Percentiles rank a stretch among this genome's conserved stretches.
phyloP scores from a whole-genome alignment of 2,888 invertebrate species.

The Caenorhabditis macrosperma region DNA sequence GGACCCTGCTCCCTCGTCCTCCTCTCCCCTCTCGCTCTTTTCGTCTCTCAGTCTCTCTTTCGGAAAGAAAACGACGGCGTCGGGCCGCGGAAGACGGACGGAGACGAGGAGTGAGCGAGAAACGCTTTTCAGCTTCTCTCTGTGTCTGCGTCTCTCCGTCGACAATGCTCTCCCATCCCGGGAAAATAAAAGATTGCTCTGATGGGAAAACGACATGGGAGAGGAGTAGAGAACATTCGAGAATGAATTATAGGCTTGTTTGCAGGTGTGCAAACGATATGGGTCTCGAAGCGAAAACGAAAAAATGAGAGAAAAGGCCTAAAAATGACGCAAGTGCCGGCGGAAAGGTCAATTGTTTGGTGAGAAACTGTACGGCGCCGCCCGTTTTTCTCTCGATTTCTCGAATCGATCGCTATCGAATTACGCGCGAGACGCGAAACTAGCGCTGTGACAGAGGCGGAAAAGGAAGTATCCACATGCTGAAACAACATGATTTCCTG shows the following conservation, averaged over 20 bases:
- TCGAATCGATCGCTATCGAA: constrained; percentile 35
- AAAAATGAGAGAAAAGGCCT: constrained; percentile 6
- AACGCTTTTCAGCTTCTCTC: constrained; percentile 16
- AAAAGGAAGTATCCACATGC: constrained; percentile 11
- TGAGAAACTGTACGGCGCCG: constrained; percentile 31
- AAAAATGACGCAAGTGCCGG: constrained; percentile 18
- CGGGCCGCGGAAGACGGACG: constrained; percentile 10
- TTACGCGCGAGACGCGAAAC: constrained; percentile 9
- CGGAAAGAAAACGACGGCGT: constrained; percentile 9
- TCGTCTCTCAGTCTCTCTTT: background rate
- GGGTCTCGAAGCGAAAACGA: constrained; percentile 20
- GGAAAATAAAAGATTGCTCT: constrained; percentile 28
- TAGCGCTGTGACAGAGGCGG: constrained; percentile 1
- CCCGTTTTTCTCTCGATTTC: constrained; percentile 29
- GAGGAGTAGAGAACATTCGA: background rate
- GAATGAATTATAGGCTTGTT: background rate
- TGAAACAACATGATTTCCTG: constrained; percentile 7
- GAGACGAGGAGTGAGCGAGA: constrained; percentile 19
- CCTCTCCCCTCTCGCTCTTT: constrained; percentile 32
- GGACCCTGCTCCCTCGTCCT: constrained; percentile 25
- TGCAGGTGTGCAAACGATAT: constrained; percentile 23
- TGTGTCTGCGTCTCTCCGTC: constrained; percentile 10
- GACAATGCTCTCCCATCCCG: background rate
- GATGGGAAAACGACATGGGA: constrained; percentile 2
- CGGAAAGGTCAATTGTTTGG: constrained; percentile 24